phyloP scores from a whole-genome alignment of 2,113 vertebrate species.

The Ceyx cyanopectus region DNA sequence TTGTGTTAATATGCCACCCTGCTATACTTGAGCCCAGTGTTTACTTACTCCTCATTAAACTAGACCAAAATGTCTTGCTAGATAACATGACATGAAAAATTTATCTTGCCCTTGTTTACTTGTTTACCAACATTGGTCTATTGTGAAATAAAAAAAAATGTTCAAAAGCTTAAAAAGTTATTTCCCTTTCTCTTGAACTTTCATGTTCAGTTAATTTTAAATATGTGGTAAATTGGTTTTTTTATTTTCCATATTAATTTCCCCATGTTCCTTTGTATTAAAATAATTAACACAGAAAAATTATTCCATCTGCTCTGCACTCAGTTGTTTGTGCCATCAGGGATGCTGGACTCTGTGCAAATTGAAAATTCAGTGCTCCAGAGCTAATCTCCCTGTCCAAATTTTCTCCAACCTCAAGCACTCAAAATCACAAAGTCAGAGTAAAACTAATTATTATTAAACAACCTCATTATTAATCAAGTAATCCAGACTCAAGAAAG shows the following conservation, averaged over 20 bases:
- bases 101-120: constrained; percentile 18
- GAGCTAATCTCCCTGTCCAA: not conserved
- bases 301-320: constrained; percentile 9
- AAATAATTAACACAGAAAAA: constrained; percentile 16
- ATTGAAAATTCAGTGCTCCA: not conserved
- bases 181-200: constrained; percentile 40
- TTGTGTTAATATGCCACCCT: not conserved
- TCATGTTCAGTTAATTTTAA: constrained; percentile 12
- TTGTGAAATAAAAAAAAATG: constrained; percentile 32
- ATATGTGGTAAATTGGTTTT: not conserved
- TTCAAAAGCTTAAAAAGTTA: constrained; percentile 7
- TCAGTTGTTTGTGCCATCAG: not conserved
- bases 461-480: not conserved
- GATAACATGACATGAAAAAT: not conserved
- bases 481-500: not conserved
- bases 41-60: not conserved
- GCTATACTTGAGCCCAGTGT: not conserved
- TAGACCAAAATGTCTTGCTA: not conserved
- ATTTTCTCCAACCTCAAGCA: not conserved
- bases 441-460: not conserved
- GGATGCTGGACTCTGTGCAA: not conserved
- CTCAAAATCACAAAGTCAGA: not conserved
- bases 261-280: constrained; percentile 2
- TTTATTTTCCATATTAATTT: constrained; percentile 38
- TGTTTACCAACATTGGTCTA: constrained; percentile 36